Base-by-base conservation (phyloP, 2,113 vertebrate species). In the Leptobrachium leishanense region DNA sequence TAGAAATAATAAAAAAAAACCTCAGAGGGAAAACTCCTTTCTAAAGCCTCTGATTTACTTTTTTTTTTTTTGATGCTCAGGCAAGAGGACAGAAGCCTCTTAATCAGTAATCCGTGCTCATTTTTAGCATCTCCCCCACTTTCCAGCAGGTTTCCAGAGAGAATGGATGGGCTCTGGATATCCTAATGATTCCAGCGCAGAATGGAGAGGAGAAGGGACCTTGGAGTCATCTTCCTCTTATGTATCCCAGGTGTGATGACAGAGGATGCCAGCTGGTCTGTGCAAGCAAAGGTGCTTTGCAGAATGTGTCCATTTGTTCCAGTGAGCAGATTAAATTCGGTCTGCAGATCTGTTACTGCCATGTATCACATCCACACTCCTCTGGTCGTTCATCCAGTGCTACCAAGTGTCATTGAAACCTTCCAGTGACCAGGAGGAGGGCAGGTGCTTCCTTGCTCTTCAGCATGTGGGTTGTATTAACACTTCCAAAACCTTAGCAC, bases 311-410 rank as follows among this genome's bases (percentile, higher is more conserved):
- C 69, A 72, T 72, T 72, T 72, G 50, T 55, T 53, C 20, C 10
- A 54, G 9, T 5, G 46, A 54, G 68, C 62, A 70, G 44, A 70
- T 6, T 43, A 70, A 70, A 50, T 70, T 10, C 5, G 46, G 13
- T 10, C 1, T 10, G 55, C 13, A 59, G 55, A 11, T 12, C 13
- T 8, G 13, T 3, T 12, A 2, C 9, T 59, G 55, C 13, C 44
- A 12, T 43, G 68, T 9, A 44, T 5, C 42, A 31, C 68, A 53
- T 59, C 64, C 46, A 68, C 63, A 39, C 81, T 80, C 43, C 59
- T 82, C 59, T 75, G 76, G 65, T 74, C 64, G 62, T 69, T 73
- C 53, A 76, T 68, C 65, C 76, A 46, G n/a, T 68, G 76, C 50
- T 31, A 31, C 20, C 63, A 62, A 80, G 63, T 62, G 54, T 74